These are phyloP conservation scores for Hypomecis atomaria DNA, from an alignment of 2,888 invertebrate genomes.

Conservation along the genomic window DNA sequence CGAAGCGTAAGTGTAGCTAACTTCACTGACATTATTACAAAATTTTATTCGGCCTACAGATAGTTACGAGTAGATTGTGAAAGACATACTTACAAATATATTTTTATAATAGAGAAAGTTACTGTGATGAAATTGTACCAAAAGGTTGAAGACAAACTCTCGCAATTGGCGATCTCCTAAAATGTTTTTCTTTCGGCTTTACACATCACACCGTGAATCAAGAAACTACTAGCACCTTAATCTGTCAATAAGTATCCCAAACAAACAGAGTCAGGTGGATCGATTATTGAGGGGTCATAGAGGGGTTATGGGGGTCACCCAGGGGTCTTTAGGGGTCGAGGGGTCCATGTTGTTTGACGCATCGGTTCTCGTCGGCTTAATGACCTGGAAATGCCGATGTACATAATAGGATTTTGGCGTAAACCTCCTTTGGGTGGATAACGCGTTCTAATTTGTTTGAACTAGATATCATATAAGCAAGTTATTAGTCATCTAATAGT, in stretches of 20 bases:
- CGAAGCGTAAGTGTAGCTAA: too few relatives aligned
- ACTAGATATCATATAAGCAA: slow-evolving; percentile 29
- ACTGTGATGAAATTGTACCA: too few relatives aligned
- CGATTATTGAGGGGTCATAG: slow-evolving; percentile 47
- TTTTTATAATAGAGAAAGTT: too few relatives aligned
- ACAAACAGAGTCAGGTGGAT: slow-evolving; percentile 58
- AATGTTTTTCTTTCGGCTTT: not conserved
- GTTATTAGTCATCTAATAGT: slow-evolving; percentile 15
- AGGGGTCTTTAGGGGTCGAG: slow-evolving; percentile 31
- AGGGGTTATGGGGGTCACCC: slow-evolving; percentile 16
- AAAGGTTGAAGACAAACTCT: too few relatives aligned
- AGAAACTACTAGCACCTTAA: slow-evolving; percentile 33
- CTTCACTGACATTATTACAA: too few relatives aligned
- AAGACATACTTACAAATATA: too few relatives aligned
- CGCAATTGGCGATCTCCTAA: too few relatives aligned
- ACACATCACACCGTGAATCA: slow-evolving; percentile 10
- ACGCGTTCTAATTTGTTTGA: slow-evolving; percentile 34
- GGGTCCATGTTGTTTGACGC: slow-evolving; percentile 37
- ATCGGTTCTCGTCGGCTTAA: slow-evolving; percentile 43
- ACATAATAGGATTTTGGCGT: slow-evolving; percentile 43
- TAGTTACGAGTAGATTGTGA: too few relatives aligned
- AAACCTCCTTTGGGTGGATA: slow-evolving; percentile 33
- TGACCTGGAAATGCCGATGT: slow-evolving; percentile 48
- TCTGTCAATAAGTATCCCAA: slow-evolving; percentile 44
- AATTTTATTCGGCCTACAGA: too few relatives aligned